Base-by-base conservation (phyloP, 1,140 invertebrate species). In the Atta texana region DNA sequence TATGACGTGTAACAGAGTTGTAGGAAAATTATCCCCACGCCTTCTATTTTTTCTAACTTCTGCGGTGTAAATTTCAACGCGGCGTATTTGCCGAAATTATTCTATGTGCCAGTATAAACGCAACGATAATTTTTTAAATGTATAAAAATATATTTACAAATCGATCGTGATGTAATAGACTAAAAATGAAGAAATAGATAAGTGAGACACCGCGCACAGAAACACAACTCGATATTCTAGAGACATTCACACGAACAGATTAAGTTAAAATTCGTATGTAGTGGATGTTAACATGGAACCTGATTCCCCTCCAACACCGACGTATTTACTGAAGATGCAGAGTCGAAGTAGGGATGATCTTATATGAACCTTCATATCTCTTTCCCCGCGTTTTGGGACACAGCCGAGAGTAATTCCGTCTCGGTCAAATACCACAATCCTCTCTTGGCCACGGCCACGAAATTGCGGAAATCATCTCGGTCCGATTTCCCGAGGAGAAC, bases 381-480 rank as follows among this genome's bases (percentile, higher is more conserved):
- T 39, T 7, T 39, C 86, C 61, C 5, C n/a, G 14, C 3, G n/a
- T 61, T 64, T 68, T 24, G 21, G 44, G 3, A 66, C 53, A 10
- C 78, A n/a, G 44, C 18, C 80, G 61, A 84, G 61, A 84, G 74
- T 74, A 84, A 84, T 84, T 84, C 68, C 69, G 39, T 14, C 66
- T 82, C 57, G 85, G 69, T 21, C 86, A 90, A 88, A 90, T 85
- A 85, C 86, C 68, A 44, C 76, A 87, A 87, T 87, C 86, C 88
- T 63, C 76, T 76, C 49, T 66, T 24, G 53, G 55, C 76, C 53
- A 44, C 57, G 51, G 76, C 49, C 72, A 80, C 85, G 91, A 92
- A 92, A 92, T 92, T 92, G 91, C 91, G 91, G 91, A 92, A 92
- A 90, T 91, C 88, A 88, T 63, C 90, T 39, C 61, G 72, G 59